Evolutionary conservation across 2,888 invertebrate genomes (phyloP), one percentile per base, ranked within the genome.

Genomic region (Cheilosia impressa): DNA sequence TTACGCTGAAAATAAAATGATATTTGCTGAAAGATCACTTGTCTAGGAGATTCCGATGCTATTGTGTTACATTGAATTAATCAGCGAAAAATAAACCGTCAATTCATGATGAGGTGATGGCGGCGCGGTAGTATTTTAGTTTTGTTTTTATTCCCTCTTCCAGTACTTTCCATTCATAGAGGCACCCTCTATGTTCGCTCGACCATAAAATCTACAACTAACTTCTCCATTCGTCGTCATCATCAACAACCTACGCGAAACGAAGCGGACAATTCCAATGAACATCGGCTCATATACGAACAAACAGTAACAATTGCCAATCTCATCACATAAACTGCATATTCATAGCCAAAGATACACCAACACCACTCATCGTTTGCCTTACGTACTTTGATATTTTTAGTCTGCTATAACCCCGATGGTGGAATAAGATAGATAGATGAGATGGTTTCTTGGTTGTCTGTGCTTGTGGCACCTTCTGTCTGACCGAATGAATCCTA

Each of bases 111-210:
- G 60, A 53, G 66, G 58, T 68, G 68, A 62, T 45, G 13, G 58
- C 22, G 22, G 7, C 24, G 17, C 22, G 17, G 22, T 17, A 43
- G n/a, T 45, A 50, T 50, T 34, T 60, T 15, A 17, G 15, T 53
- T 62, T 31, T 58, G 5, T 38, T 65, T 52, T 13, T 27, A n/a
- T 22, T n/a, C 6, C 50, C 7, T 10, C 71, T 65, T 60, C 57
- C 83, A 73, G 63, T 62, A 10, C 53, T 52, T 79, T 84, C 79
- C 84, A 84, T 84, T 84, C 84, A 84, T 76, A 60, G 73, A 81
- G 68, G 52, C 63, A 68, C 24, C 24, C 50, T 55, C 72, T 63
- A 58, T 78, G 24, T 15, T 43, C 15, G 5, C 62, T 68, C 62
- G 68, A 62, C 47, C 57, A 63, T 47, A 83, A 73, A 83, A 78